Base-by-base conservation (phyloP, 2,797 vertebrate species). In the Lacerta agilis region DNA sequence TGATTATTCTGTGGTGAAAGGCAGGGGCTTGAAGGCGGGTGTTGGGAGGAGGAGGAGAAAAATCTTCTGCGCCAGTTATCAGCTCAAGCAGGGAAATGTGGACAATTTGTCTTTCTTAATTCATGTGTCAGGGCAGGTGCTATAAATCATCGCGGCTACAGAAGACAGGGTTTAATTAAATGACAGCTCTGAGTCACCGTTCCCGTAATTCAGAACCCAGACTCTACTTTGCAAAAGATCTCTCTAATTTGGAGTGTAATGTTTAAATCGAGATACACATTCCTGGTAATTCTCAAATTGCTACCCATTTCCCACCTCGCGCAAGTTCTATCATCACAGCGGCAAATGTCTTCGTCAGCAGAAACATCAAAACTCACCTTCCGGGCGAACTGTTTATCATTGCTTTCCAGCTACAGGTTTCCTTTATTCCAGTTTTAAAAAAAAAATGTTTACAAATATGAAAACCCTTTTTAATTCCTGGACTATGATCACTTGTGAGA, bases 111-210 rank as follows among this genome's bases (percentile, higher is more conserved):
- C 89, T 94, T 88, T 92, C 82, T 92, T 90, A 85, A 29, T 91
- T 82, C 66, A 0, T 41, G 49, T 88, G 78, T 61, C 81, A 92
- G 43, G 82, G 66, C 25, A 91, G 85, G 88, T 79, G 9, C 90
- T 79, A 92, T 92, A 95, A 94, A 93, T 95, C 94, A 89, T 1
- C 41, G 17, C 76, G 88, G 86, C 87, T 79, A 86, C 0, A 1
- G 89, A 95, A 87, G 92, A 90, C 73, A 92, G 82, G 20, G 64
- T 92, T 93, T 95, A 94, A 95, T 96, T 93, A 94, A 95, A 92
- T 93, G 84, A 88, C 88, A 93, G 82, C 89, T 86, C 3, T 84
- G 93, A 93, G 84, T 94, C 88, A 89, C 43, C 27, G 10, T 90
- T 92, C 79, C 85, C 85, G 79, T 89, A 85, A 61, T 83, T 86